A percentile compares a stretch with the other conserved stretches of the same genome.
Conservation (phyloP, 2,797 vertebrate species). For the Sebastiscus tertius region DNA sequence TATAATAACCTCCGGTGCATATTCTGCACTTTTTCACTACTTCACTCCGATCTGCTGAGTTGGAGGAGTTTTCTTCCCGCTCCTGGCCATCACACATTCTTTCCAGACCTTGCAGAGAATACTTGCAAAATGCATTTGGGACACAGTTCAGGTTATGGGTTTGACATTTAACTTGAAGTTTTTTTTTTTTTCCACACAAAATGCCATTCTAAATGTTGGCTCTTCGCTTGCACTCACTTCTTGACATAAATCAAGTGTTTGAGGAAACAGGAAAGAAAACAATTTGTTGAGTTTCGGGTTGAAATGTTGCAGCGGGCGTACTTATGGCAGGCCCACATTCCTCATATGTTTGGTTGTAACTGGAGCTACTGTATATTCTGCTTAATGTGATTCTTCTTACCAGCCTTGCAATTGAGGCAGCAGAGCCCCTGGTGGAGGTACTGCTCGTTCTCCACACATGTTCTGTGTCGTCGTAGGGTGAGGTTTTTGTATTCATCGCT, state of each 20-base stretch:
- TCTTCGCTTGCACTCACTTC: not conserved
- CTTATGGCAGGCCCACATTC: not conserved
- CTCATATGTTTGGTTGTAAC: not conserved
- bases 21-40: not conserved
- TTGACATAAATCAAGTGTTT: not conserved
- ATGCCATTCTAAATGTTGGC: not conserved
- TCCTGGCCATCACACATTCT: slow-evolving; percentile 24
- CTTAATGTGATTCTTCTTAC: slow-evolving; percentile 65
- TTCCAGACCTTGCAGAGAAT: slow-evolving; percentile 47
- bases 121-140: slow-evolving; percentile 32
- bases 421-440: slow-evolving; percentile 78
- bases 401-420: slow-evolving; percentile 84
- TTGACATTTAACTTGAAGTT: slow-evolving; percentile 29
- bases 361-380: not conserved
- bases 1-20: slow-evolving; percentile 26
- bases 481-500: slow-evolving; percentile 61
- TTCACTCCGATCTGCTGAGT: slow-evolving; percentile 6
- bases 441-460: slow-evolving; percentile 81
- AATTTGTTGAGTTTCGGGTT: not conserved
- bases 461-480: slow-evolving; percentile 50
- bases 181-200: not conserved
- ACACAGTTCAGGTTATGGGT: slow-evolving; percentile 16
- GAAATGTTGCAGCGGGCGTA: not conserved
- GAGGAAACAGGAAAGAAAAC: not conserved
- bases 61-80: not conserved